Percentiles rank a stretch among this genome's conserved stretches.
phyloP scores from a whole-genome alignment of 2,797 vertebrate species.

The Rachycentron canadum region DNA sequence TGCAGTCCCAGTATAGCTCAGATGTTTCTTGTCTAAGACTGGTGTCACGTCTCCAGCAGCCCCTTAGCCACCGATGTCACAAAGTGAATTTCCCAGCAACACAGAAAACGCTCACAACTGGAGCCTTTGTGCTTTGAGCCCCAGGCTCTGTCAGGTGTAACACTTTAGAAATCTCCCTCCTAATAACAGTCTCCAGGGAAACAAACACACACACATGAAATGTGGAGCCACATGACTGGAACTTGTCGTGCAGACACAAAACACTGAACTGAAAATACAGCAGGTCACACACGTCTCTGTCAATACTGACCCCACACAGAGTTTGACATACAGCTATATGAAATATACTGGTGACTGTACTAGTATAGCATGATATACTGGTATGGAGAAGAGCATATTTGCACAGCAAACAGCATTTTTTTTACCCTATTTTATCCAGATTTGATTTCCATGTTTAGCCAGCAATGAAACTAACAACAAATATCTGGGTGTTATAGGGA shows the following conservation, averaged over 20 bases:
- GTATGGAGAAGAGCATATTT: constrained; percentile 78
- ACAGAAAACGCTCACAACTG: constrained; percentile 52
- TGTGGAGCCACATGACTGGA: constrained; percentile 68
- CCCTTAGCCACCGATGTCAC: constrained; percentile 37
- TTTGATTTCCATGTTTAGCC: constrained; percentile 66
- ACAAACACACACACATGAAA: constrained; percentile 48
- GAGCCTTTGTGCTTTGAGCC: constrained; percentile 61
- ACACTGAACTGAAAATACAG: constrained; percentile 64
- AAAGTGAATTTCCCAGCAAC: constrained; percentile 36
- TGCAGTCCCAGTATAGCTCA: constrained; percentile 6
- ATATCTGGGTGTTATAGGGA: constrained; percentile 58
- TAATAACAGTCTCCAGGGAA: constrained; percentile 45
- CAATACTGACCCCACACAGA: constrained; percentile 67
- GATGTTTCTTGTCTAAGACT: constrained; percentile 19
- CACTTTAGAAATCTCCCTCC: constrained; percentile 47
- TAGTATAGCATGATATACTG: constrained; percentile 74
- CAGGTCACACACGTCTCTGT: constrained; percentile 67
- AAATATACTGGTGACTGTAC: constrained; percentile 68
- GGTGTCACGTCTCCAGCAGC: constrained; percentile 41
- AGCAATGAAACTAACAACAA: constrained; percentile 60
- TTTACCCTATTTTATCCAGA: constrained; percentile 62
- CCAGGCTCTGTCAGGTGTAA: constrained; percentile 53
- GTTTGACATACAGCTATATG: constrained; percentile 62
- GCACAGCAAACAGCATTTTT: constrained; percentile 70
- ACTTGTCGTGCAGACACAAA: constrained; percentile 62